Conservation (phyloP, 2,113 vertebrate genomes). For the Datnioides undecimradiatus region DNA sequence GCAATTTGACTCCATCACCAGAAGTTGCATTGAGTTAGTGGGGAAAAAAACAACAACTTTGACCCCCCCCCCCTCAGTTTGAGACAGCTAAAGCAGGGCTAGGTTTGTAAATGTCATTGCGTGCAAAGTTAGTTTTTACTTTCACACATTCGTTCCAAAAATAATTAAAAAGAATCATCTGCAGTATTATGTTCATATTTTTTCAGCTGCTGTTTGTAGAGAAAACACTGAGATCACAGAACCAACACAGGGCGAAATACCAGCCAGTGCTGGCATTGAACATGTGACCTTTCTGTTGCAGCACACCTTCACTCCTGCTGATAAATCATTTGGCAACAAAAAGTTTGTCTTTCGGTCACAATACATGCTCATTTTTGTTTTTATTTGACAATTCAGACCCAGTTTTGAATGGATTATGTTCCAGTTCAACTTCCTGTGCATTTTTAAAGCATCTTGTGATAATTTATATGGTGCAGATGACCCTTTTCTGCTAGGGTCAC, state of each 20-base stretch:
- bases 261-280: background rate
- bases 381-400: background rate
- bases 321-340: background rate
- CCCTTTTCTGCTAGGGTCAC: background rate
- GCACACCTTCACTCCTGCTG: background rate
- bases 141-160: background rate
- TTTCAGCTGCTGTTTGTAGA: slow-evolving; percentile 9
- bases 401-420: background rate
- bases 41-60: background rate
- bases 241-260: background rate
- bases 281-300: background rate
- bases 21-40: background rate
- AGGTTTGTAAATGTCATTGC: background rate
- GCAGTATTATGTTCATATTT: background rate
- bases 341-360: background rate
- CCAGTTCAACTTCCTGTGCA: background rate
- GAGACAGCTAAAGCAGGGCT: slow-evolving; percentile 3
- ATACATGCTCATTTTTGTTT: background rate
- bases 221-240: background rate
- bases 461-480: background rate
- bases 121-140: background rate
- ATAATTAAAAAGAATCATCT: background rate
- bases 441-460: background rate
- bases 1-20: slow-evolving; percentile 28
- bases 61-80: background rate